phyloP scores from a whole-genome alignment of 2,888 invertebrate genomes.

The Hipparchia sbordonii region DNA sequence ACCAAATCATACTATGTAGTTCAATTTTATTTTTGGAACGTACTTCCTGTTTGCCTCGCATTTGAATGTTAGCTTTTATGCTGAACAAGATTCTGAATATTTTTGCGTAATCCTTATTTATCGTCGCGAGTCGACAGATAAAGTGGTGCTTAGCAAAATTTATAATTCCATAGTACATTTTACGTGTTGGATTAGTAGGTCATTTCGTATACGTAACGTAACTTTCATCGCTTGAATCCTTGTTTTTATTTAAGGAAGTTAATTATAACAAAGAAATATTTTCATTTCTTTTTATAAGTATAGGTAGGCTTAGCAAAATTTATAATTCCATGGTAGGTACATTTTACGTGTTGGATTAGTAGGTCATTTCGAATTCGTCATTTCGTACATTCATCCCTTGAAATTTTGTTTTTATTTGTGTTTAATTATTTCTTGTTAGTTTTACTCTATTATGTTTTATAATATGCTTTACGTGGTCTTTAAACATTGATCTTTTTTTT shows the following conservation, averaged over 20 bases:
- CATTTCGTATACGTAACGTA: constrained; percentile 6
- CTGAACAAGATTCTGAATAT: constrained; percentile 33
- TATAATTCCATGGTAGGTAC: constrained; percentile 29
- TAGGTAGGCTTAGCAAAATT: constrained; percentile 26
- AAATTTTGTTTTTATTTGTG: not conserved
- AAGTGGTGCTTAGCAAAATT: constrained; percentile 32
- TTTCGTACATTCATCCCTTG: not conserved
- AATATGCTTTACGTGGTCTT: too few relatives aligned
- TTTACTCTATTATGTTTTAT: too few relatives aligned
- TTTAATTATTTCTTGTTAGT: too few relatives aligned
- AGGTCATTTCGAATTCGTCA: constrained; percentile 4
- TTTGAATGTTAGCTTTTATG: constrained; percentile 27
- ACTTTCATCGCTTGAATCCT: not conserved
- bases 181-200: constrained; percentile 15
- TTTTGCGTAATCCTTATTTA: constrained; percentile 37
- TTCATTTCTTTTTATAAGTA: too few relatives aligned
- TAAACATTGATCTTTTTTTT: too few relatives aligned
- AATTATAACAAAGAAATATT: too few relatives aligned
- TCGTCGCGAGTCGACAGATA: constrained; percentile 29
- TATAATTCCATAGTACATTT: constrained; percentile 31
- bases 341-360: constrained; percentile 18
- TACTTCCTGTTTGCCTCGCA: constrained; percentile 14
- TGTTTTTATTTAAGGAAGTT: not conserved
- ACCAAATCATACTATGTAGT: not conserved
- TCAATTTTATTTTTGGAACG: constrained; percentile 7